These are phyloP conservation scores for Trichogramma evanescens DNA, from an alignment of 2,888 invertebrate species.

Conservation along the genomic window DNA sequence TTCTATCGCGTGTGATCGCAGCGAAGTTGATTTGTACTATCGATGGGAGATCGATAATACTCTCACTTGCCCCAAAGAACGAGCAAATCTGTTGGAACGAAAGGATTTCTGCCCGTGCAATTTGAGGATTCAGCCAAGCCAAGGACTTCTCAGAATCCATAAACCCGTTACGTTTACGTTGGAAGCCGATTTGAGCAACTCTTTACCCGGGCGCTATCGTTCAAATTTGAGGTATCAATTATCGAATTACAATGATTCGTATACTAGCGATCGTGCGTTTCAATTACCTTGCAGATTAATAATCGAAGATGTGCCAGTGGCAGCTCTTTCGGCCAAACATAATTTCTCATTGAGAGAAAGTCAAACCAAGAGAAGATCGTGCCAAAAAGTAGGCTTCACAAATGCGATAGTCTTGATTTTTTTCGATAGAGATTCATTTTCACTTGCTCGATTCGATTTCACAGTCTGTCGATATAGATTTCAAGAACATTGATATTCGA, in stretches of 20 bases:
- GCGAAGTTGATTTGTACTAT: conserved; percentile 30
- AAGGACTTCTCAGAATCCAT: conserved; percentile 33
- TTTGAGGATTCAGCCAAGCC: conserved; percentile 31
- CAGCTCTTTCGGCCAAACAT: conserved; percentile 30
- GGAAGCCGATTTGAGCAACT: conserved; percentile 26
- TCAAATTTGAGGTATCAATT: conserved; percentile 36
- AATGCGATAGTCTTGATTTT: neutral
- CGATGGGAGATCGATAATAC: conserved; percentile 33
- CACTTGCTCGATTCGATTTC: conserved; percentile 15
- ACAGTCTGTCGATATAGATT: conserved; percentile 29
- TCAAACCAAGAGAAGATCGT: conserved; percentile 23
- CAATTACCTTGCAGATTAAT: conserved; percentile 34
- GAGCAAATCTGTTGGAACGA: conserved; percentile 13
- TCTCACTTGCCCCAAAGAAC: conserved; percentile 2
- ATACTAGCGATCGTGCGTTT: neutral
- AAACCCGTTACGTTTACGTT: conserved; percentile 37
- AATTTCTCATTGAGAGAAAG: conserved; percentile 25
- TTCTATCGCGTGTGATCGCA: conserved; percentile 5
- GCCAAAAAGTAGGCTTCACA: conserved; percentile 25
- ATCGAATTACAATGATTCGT: too few species aligned
- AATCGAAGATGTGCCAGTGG: conserved; percentile 41
- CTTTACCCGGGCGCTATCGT: conserved; percentile 33
- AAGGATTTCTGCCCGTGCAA: conserved; percentile 29
- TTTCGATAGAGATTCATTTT: neutral
- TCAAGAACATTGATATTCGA: conserved; percentile 27